phyloP scores from a whole-genome alignment of 1,140 invertebrate species.

The Diprion similis region DNA sequence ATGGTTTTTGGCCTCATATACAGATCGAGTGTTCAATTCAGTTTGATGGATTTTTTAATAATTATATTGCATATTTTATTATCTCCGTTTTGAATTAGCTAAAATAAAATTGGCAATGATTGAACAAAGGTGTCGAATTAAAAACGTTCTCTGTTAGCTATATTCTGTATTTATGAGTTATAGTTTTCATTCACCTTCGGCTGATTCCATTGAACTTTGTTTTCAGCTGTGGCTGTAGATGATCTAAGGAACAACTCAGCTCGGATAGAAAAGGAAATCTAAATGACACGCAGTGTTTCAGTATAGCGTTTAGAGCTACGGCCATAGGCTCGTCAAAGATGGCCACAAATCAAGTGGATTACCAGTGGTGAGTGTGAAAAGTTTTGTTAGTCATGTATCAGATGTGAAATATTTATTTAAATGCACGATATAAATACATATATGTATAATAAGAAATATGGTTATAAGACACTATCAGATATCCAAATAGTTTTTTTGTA shows the following conservation, averaged over 20 bases:
- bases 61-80: too few relatives aligned
- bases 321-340: slow-evolving; percentile 55
- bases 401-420: slow-evolving; percentile 3
- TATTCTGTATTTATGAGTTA: too few relatives aligned
- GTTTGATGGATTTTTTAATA: too few relatives aligned
- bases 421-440: background rate
- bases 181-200: too few relatives aligned
- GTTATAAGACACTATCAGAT: background rate
- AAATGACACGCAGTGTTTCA: slow-evolving; percentile 54
- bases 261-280: slow-evolving; percentile 46
- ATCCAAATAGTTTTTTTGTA: background rate
- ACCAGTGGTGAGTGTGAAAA: slow-evolving; percentile 56
- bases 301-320: slow-evolving; percentile 50
- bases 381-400: background rate
- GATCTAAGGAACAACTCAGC: slow-evolving; percentile 52
- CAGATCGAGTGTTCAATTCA: too few relatives aligned
- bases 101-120: too few relatives aligned
- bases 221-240: slow-evolving; percentile 50
- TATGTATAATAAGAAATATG: background rate
- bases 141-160: too few relatives aligned
- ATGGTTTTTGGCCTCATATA: too few relatives aligned
- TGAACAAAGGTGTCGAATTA: too few relatives aligned
- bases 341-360: slow-evolving; percentile 62
- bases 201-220: background rate
- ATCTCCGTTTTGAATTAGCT: too few relatives aligned